These are phyloP conservation scores for Diorhabda elongata DNA, from an alignment of 1,140 invertebrate genomes.

Conservation along the genomic window DNA sequence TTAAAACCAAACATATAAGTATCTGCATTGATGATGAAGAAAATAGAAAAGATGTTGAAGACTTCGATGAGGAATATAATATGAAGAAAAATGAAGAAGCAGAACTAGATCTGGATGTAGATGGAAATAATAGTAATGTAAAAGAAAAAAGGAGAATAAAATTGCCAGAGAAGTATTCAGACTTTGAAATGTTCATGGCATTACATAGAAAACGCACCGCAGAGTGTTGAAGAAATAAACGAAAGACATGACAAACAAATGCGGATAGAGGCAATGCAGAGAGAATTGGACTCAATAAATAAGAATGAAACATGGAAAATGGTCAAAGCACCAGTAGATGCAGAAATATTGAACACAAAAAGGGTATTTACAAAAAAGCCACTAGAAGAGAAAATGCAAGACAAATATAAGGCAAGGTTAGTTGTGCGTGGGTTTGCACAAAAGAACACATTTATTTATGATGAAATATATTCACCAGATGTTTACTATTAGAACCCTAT, in stretches of 20 bases:
- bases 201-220: not conserved
- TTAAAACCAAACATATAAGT: too few species aligned
- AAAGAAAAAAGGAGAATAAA: not conserved
- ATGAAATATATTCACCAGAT: conserved; percentile 11
- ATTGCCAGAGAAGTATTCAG: not conserved
- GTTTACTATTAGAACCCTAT: conserved; percentile 5
- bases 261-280: conserved; percentile 21
- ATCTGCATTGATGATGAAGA: too few species aligned
- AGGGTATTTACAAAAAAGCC: conserved; percentile 37
- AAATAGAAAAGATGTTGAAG: too few species aligned
- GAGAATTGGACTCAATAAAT: conserved; percentile 16
- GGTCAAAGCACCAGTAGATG: not conserved
- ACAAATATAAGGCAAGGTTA: conserved; percentile 44
- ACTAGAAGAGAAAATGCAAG: conserved; percentile 22
- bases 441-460: not conserved
- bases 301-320: conserved; percentile 16
- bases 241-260: not conserved
- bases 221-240: not conserved
- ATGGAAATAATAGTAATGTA: too few species aligned
- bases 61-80: too few species aligned
- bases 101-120: too few species aligned
- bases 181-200: not conserved
- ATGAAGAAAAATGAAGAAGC: too few species aligned
- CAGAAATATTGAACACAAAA: not conserved
- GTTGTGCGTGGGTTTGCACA: conserved; percentile 42